These are phyloP conservation scores for Pterois miles DNA, from an alignment of 2,797 vertebrate genomes.

Conservation along the genomic window DNA sequence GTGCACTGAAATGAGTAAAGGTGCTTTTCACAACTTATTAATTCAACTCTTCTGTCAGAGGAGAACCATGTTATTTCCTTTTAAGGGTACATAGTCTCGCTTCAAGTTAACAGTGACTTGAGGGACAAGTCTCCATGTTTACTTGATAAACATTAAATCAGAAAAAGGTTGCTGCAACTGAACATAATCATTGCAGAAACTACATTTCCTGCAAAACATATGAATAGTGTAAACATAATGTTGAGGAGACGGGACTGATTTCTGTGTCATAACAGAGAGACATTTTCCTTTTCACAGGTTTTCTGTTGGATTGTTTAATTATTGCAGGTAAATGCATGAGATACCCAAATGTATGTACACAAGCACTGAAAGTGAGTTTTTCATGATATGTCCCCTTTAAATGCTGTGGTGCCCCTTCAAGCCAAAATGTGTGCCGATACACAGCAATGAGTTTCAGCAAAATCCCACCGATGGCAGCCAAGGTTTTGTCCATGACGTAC, in stretches of 20 bases:
- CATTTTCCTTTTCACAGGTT: constrained; percentile 4
- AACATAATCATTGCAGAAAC: neutral
- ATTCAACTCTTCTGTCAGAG: too few relatives aligned
- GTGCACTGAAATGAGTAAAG: too few relatives aligned
- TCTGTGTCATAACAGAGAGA: too few relatives aligned
- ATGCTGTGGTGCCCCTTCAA: neutral
- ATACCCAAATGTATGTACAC: too few relatives aligned
- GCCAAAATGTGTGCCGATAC: neutral
- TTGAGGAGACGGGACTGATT: neutral
- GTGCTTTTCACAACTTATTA: too few relatives aligned
- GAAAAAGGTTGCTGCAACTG: neutral
- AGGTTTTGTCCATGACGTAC: neutral
- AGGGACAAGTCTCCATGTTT: too few relatives aligned
- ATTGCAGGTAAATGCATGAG: neutral
- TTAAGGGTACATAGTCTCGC: too few relatives aligned
- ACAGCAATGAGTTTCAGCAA: neutral
- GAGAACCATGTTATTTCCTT: too few relatives aligned
- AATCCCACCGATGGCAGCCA: neutral
- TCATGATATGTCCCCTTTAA: neutral
- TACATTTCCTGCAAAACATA: neutral
- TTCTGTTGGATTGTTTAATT: constrained; percentile 31
- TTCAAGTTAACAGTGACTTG: too few relatives aligned
- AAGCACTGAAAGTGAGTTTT: too few relatives aligned
- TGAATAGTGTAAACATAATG: neutral
- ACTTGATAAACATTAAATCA: too few relatives aligned